A percentile compares a stretch with the other conserved stretches of the same genome.
These are phyloP conservation scores for Seriola rivoliana DNA, from an alignment of 2,113 vertebrate genomes.

Conservation along the genomic window DNA sequence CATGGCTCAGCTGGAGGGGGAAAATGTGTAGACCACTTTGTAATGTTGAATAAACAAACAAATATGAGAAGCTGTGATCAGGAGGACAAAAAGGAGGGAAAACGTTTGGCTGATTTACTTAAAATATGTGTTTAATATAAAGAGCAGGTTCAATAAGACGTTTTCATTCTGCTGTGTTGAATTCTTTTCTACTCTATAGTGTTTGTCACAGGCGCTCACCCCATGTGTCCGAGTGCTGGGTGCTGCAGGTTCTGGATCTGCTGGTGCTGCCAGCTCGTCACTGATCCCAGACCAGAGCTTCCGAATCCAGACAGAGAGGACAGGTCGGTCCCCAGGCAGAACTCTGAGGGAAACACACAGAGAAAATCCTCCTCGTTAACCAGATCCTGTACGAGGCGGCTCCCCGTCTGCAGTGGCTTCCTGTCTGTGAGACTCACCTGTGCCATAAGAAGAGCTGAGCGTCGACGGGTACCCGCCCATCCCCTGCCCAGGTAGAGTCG, in stretches of 20 bases:
- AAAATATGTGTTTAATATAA: no score
- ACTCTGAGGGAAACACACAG: constrained; percentile 84
- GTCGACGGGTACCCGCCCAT: constrained; percentile 96
- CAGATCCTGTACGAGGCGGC: background rate
- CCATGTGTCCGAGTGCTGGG: constrained; percentile 92
- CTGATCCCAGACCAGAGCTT: constrained; percentile 91
- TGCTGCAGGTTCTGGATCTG: constrained; percentile 94
- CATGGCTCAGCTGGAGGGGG: no score
- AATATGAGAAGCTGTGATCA: no score
- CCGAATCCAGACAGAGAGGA: constrained; percentile 92
- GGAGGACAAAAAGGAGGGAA: no score
- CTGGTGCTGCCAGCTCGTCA: constrained; percentile 94
- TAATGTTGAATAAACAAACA: no score
- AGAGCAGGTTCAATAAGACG: no score
- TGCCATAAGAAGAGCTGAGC: constrained; percentile 94
- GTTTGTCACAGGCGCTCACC: constrained; percentile 82
- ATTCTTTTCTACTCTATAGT: no score
- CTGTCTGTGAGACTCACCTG: constrained; percentile 84
- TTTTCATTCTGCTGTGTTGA: no score
- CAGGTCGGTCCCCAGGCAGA: constrained; percentile 92
- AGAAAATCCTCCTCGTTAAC: background rate
- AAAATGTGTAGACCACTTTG: no score
- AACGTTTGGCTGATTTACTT: no score
- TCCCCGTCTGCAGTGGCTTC: no score
- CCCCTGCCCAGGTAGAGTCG: constrained; percentile 92